phyloP scores from a whole-genome alignment of 2,113 vertebrate species.

The Scalopus aquaticus region DNA sequence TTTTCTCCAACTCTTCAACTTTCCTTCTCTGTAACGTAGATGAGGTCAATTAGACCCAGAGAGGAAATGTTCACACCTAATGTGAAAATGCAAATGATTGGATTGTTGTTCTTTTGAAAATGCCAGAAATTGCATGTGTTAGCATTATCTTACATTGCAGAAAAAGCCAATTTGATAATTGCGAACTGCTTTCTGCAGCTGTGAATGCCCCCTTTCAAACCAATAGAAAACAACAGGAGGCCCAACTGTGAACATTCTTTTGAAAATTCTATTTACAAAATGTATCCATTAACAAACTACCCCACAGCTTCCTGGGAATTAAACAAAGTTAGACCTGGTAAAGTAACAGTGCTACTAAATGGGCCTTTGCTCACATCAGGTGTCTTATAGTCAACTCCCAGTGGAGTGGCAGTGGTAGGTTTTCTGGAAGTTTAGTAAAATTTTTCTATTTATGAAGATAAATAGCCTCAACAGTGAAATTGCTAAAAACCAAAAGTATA shows the following conservation, averaged over 20 bases:
- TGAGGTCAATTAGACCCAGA: slow-evolving; percentile 70
- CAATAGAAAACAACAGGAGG: slow-evolving; percentile 58
- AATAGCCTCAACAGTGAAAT: background rate
- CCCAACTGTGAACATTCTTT: slow-evolving; percentile 59
- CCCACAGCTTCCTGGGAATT: slow-evolving; percentile 56
- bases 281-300: slow-evolving; percentile 69
- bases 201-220: slow-evolving; percentile 36
- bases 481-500: background rate
- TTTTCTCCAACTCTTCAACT: slow-evolving; percentile 33
- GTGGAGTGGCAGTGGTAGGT: background rate
- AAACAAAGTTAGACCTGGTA: slow-evolving; percentile 44
- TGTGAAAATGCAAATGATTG: slow-evolving; percentile 56
- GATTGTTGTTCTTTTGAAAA: slow-evolving; percentile 47
- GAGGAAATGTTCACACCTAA: slow-evolving; percentile 74
- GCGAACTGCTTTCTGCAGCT: slow-evolving; percentile 48
- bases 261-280: slow-evolving; percentile 65
- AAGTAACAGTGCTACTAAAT: background rate
- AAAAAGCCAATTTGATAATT: slow-evolving; percentile 70
- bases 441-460: background rate
- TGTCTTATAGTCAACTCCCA: background rate
- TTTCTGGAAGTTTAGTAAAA: background rate
- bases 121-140: slow-evolving; percentile 51
- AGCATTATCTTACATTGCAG: slow-evolving; percentile 27
- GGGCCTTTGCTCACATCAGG: background rate
- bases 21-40: slow-evolving; percentile 58